Base-by-base conservation (phyloP, 1,140 invertebrate species). In the Bombus vancouverensis region DNA sequence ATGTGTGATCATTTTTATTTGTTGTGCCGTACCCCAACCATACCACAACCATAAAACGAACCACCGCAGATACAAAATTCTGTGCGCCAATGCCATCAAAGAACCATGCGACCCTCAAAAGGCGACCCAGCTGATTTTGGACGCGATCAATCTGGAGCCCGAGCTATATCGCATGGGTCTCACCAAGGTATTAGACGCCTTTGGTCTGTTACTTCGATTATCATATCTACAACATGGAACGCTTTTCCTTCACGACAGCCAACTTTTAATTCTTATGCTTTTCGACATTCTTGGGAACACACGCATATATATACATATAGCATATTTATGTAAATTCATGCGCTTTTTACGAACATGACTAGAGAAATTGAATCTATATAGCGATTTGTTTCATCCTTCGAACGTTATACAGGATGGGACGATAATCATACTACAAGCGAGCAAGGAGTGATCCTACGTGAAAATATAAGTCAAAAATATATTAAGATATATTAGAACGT, bases 161-260 rank as follows among this genome's bases (percentile, higher is more conserved):
- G 98, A 99, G 95, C 98, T 99, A 95, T 99, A 97, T 96, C 97
- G 99, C 94, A 96, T 99, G 95, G 99, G 99, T 96, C 97, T 97
- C 95, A 99, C 98, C 86, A 99, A 99, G 98, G 99, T 98, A 97
- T 89, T 86, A 80, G 92, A 93, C 90, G 92, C 92, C 93, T 92
- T 93, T 91, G 88, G 70, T 78, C 62, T 72, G 74, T 34, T 70
- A 83, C n/a, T 47, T 65, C 77, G 39, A 59, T 5, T 65, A 13
- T 32, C 78, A 32, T 59, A 68, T 79, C 8, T 70, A 13, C 42
- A 71, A 44, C 4, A 10, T n/a, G 68, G 42, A 85, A 18, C 83
- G 83, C 66, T 9, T 2, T 78, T 59, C 2, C 9, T 32, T 15
- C n/a, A 2, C 4, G n/a, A 12, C 32, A n/a, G 32, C 0, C 9